phyloP scores from a whole-genome alignment of 2,797 vertebrate genomes.

The Phalanger gymnotis region DNA sequence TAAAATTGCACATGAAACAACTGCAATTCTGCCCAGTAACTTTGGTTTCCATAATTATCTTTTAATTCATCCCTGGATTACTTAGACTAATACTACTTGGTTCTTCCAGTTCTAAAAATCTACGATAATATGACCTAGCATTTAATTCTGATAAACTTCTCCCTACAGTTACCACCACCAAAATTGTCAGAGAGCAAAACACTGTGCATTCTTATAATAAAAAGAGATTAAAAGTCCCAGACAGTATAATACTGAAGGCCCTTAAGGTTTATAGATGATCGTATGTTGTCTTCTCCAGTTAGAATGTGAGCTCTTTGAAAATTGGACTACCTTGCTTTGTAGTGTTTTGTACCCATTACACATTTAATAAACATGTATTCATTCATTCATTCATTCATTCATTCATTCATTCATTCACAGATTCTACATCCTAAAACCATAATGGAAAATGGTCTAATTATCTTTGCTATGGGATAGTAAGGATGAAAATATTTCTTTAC shows the following conservation, averaged over 20 bases:
- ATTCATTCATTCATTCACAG: background rate
- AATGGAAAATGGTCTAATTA: background rate
- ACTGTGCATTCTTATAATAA: background rate
- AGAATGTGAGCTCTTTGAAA: background rate
- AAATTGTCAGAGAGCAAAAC: background rate
- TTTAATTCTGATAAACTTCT: background rate
- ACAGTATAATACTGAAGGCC: background rate
- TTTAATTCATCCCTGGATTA: background rate
- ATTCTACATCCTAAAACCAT: background rate
- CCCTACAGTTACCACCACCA: background rate
- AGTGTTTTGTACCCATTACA: background rate
- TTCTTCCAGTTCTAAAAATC: background rate
- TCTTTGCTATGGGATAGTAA: slow-evolving; percentile 29
- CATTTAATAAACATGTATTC: background rate
- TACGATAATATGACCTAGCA: background rate
- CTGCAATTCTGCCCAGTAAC: background rate
- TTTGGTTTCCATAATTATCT: background rate
- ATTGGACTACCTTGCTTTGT: background rate
- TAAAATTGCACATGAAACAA: background rate
- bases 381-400: background rate
- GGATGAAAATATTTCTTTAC: slow-evolving; percentile 52
- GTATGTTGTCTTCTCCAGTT: background rate
- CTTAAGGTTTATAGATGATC: background rate
- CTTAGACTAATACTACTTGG: background rate
- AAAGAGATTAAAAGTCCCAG: background rate